These are phyloP conservation scores for Paracentrotus lividus DNA, from an alignment of 53 echinoderm and acorn worm genomes.

Conservation along the genomic window DNA sequence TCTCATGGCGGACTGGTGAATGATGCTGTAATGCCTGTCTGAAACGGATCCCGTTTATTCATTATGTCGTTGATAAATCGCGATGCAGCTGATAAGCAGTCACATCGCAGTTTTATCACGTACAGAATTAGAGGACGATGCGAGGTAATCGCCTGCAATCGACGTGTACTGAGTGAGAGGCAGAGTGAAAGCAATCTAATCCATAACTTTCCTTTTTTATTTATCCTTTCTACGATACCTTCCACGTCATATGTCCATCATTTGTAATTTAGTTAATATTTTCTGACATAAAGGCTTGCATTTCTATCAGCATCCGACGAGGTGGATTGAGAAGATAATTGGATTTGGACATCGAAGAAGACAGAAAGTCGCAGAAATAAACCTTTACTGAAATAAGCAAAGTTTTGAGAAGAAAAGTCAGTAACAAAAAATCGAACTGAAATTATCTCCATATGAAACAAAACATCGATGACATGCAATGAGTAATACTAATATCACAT, in stretches of 20 bases:
- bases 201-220: conserved; percentile 39
- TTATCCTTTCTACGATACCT: conserved; percentile 31
- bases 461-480: background rate
- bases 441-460: background rate
- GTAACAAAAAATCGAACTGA: background rate
- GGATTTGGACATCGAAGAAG: conserved; percentile 34
- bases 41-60: conserved; percentile 62
- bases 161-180: conserved; percentile 57
- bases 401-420: conserved; percentile 6
- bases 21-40: conserved; percentile 68
- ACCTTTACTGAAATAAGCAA: conserved; percentile 35
- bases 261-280: conserved; percentile 57
- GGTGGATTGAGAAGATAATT: conserved; percentile 53
- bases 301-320: conserved; percentile 33
- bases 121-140: conserved; percentile 65
- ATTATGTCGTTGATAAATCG: conserved; percentile 64
- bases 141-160: conserved; percentile 46
- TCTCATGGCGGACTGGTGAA: conserved; percentile 59
- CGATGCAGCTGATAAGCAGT: conserved; percentile 61
- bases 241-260: conserved; percentile 56
- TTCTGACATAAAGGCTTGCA: conserved; percentile 47
- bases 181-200: conserved; percentile 48
- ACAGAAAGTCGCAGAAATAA: background rate
- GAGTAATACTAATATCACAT: background rate
- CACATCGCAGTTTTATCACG: conserved; percentile 66